Evolutionary conservation across 2,888 invertebrate species (phyloP), one percentile per base, ranked within the genome.

Genomic region (Agrilus mali): DNA sequence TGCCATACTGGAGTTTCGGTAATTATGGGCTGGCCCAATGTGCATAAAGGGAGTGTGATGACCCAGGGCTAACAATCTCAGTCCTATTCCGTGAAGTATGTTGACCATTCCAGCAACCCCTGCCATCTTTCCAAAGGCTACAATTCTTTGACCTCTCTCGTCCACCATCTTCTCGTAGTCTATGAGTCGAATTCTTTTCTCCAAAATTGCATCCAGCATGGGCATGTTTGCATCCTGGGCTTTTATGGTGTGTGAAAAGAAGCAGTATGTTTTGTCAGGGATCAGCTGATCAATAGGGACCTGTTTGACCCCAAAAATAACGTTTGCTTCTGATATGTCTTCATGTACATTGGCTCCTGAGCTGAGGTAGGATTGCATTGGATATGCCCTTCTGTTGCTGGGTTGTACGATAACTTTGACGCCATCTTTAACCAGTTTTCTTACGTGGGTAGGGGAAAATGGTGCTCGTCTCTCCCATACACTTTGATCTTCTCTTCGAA

Each of bases 41-140:
- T 98, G 95, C 96, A 98, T 95, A 60, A 99, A 98, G 0, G 98
- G 98, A 0, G 98, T 98, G 61, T 98, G 98, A 65, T 99, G 97
- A 0, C 98, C 98, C 17, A 98, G 70, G 0, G 97, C 97, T 42
- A 98, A 70, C 2, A 95, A 73, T 39, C 98, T 73, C 32, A 99
- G 72, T 0, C 98, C 98, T 36, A 99, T 71, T 1, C 98, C 98
- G 60, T 99, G 98, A 13, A 99, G 72, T 55, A 99, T 97, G 65
- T 99, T 96, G 42, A 98, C 87, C 85, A 95, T 96, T 12, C 98
- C 98, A 17, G 97, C 95, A 2, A 97, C 92, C 0, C 98, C 86
- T 0, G 98, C 98, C 71, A 96, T 98, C 66, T 95, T 96, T 0
- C 98, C 98, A 66, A 99, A 99, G 3, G 97, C 97, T 4, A 99